Evolutionary conservation across 2,797 vertebrate species (phyloP), one percentile per base, ranked within the genome.

Genomic region (Anomalospiza imberbis): DNA sequence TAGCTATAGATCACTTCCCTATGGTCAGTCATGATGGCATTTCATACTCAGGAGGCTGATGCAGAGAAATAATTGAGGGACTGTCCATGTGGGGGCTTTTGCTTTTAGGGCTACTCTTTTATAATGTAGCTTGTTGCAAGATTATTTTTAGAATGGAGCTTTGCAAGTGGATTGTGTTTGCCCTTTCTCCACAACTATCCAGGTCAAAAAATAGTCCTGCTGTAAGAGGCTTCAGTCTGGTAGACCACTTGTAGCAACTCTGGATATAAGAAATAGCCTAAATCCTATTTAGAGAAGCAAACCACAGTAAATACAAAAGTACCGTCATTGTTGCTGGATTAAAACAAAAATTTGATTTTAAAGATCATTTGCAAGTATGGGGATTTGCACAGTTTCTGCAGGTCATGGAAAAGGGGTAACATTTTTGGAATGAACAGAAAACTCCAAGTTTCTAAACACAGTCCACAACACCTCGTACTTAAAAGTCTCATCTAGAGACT

Each of bases 1-100:
- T 92, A 74, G 94, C 91, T 95, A 97, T 97, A 97, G 97, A 97
- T 97, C 91, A 94, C 87, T 97, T 96, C 44, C 48, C 31, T 67
- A 57, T n/a, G 92, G 85, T 93, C 76, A 80, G 85, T 86, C 61
- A 67, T 71, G 82, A 91, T 95, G 89, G 85, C 89, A 97, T 95
- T 97, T 97, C 92, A 65, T 54, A 84, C 72, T 88, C 95, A 88
- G 36, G 60, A 95, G 82, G 83, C 62, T 94, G 73, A 44, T 54
- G 66, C 76, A 89, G 58, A 93, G 65, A 93, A 93, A 76, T 62
- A 71, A 95, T 45, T 89, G 61, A 92, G 47, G 38, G 61, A 83
- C 31, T 60, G 36, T 81, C 48, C 16, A 67, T 71, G 58, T 34
- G 7, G 25, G 10, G 17, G 7, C 5, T 87, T 94, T 84, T 94